Percentiles rank a stretch among this genome's conserved stretches.
Evolutionary conservation across 2,113 vertebrate genomes (phyloP).

Genomic region (Ophthalmolycus amberensis): DNA sequence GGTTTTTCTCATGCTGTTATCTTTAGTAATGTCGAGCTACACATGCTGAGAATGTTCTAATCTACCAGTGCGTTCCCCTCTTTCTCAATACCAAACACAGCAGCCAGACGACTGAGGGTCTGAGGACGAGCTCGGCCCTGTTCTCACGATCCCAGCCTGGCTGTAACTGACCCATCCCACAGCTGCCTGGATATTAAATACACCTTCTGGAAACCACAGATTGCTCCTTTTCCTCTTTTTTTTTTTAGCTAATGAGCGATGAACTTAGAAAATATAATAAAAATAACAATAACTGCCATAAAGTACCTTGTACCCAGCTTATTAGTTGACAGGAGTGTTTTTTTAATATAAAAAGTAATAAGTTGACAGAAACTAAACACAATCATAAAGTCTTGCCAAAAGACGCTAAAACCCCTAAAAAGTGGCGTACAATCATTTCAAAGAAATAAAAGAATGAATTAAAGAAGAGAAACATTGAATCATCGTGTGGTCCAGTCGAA

Average conservation of each 20-base stretch:
- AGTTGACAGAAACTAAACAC: constrained; percentile 86
- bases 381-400: constrained; percentile 85
- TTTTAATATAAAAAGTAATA: constrained; percentile 88
- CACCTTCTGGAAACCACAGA: constrained; percentile 84
- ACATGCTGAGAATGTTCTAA: constrained; percentile 96
- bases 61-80: constrained; percentile 88
- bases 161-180: constrained; percentile 86
- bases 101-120: constrained; percentile 84
- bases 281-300: constrained; percentile 84
- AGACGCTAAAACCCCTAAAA: constrained; percentile 79
- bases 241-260: constrained; percentile 73
- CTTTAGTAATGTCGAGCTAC: constrained; percentile 96
- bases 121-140: constrained; percentile 83
- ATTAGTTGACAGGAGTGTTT: constrained; percentile 92
- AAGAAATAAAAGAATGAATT: constrained; percentile 59
- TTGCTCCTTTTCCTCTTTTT: constrained; percentile 56
- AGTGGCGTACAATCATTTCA: constrained; percentile 86
- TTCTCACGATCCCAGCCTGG: constrained; percentile 87
- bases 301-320: constrained; percentile 92
- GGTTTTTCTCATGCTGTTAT: constrained; percentile 97
- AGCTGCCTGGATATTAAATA: constrained; percentile 88
- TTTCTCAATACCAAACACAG: constrained; percentile 88
- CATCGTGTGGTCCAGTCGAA: constrained; percentile 85
- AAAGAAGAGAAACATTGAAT: constrained; percentile 75
- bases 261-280: constrained; percentile 69